These are phyloP conservation scores for Pseudorhiza aurosa DNA, from an alignment of 30 jellyfish, hydroid and myxozoan species.

Conservation along the genomic window DNA sequence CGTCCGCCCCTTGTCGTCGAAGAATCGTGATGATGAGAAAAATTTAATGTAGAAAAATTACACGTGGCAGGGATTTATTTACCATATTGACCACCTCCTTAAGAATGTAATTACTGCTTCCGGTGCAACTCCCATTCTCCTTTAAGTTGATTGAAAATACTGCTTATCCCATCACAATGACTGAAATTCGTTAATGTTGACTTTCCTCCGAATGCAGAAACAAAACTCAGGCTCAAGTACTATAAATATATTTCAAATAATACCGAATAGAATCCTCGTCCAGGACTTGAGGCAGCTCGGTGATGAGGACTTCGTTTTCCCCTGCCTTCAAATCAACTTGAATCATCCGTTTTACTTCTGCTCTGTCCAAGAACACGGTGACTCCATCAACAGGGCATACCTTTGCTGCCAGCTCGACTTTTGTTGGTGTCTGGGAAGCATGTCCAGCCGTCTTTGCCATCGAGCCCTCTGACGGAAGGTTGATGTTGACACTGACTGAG, in stretches of 20 bases:
- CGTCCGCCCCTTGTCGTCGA: too few species aligned
- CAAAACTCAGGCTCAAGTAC: too few species aligned
- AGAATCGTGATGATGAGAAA: too few species aligned
- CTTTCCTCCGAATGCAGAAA: too few species aligned
- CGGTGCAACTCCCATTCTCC: too few species aligned
- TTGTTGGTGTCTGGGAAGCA: neutral
- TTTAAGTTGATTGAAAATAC: too few species aligned
- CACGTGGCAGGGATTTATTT: too few species aligned
- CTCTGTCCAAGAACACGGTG: slow-evolving; percentile 92
- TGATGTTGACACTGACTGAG: slow-evolving; percentile 47
- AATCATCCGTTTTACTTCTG: slow-evolving; percentile 87
- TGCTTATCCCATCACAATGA: too few species aligned
- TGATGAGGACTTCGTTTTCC: slow-evolving; percentile 72
- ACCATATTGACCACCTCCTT: too few species aligned
- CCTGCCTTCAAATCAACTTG: slow-evolving; percentile 48
- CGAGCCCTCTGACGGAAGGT: neutral
- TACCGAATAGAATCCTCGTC: slow-evolving; percentile 90
- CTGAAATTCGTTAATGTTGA: too few species aligned
- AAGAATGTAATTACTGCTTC: too few species aligned
- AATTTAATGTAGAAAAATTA: too few species aligned
- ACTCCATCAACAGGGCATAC: slow-evolving; percentile 83
- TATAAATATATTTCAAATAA: neutral
- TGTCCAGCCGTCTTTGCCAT: neutral
- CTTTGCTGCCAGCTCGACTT: slow-evolving; percentile 2
- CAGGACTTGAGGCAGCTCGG: slow-evolving; percentile 75